phyloP scores from a whole-genome alignment of 2,113 vertebrate genomes.

The Corvus cornix region DNA sequence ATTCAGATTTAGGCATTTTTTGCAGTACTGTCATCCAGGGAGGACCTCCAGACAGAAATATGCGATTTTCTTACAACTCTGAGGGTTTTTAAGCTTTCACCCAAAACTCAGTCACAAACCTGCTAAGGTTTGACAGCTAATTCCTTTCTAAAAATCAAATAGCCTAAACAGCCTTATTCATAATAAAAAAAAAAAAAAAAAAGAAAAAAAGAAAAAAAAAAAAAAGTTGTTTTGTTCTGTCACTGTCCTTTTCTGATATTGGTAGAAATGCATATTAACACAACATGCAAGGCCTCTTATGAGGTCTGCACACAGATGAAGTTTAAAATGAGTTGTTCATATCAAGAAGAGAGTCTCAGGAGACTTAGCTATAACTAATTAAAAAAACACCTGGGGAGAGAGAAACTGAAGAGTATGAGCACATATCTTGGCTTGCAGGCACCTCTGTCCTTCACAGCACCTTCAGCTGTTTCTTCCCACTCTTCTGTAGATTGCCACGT shows the following conservation, averaged over 20 bases:
- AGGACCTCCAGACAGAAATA: background rate
- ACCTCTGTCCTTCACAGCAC: background rate
- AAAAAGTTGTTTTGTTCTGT: background rate
- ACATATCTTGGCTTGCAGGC: background rate
- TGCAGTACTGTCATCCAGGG: background rate
- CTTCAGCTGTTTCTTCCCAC: background rate
- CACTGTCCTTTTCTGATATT: background rate
- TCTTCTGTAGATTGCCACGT: background rate
- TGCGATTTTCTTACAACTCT: fast-evolving
- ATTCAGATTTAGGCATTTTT: background rate
- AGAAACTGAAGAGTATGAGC: background rate
- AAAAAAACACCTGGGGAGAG: background rate
- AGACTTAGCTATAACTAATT: background rate
- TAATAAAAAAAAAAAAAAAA: background rate
- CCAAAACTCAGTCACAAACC: background rate
- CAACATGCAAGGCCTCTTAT: background rate
- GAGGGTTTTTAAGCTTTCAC: background rate
- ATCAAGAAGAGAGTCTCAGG: background rate
- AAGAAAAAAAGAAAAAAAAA: too few relatives aligned
- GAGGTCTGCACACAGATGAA: background rate
- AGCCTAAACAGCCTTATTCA: background rate
- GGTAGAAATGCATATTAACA: background rate
- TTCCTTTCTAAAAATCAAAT: background rate
- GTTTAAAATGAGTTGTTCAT: background rate
- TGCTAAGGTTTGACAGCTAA: background rate